Evolutionary conservation across 1,140 invertebrate species (phyloP).

Genomic region (Tetragonula clypearis): DNA sequence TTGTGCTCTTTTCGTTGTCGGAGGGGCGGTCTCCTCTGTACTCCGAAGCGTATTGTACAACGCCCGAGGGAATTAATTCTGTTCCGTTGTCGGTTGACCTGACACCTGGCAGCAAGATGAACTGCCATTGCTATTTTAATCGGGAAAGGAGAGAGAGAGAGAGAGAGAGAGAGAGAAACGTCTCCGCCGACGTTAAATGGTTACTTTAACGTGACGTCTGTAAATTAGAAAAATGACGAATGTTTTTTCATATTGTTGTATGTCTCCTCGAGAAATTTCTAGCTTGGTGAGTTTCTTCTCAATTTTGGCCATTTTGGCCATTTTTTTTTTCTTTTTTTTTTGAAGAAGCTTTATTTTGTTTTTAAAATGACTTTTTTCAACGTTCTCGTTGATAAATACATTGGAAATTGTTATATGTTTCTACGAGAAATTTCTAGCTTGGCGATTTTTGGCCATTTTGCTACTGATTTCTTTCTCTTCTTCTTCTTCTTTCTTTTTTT

Average conservation of each 20-base stretch:
- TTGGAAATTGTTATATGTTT: not conserved
- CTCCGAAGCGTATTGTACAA: slow-evolving; percentile 15
- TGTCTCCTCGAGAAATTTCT: too few species aligned
- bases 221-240: not conserved
- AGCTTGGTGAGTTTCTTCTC: too few species aligned
- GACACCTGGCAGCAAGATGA: slow-evolving; percentile 8
- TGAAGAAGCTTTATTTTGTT: too few species aligned
- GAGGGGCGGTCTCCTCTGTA: not conserved
- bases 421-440: too few species aligned
- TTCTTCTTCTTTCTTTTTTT: not conserved
- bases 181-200: not conserved
- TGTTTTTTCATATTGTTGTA: not conserved
- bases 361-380: not conserved
- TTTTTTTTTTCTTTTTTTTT: too few species aligned
- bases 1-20: slow-evolving; percentile 23
- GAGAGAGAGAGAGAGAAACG: not conserved
- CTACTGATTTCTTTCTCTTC: too few species aligned
- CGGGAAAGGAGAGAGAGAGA: not conserved
- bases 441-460: too few species aligned
- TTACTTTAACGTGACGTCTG: not conserved
- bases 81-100: slow-evolving; percentile 23
- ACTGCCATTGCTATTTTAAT: slow-evolving; percentile 20
- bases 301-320: too few species aligned
- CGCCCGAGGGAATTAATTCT: slow-evolving; percentile 33
- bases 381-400: not conserved